Conservation (phyloP, 2,888 invertebrate genomes). For the Cistogaster globosa region DNA sequence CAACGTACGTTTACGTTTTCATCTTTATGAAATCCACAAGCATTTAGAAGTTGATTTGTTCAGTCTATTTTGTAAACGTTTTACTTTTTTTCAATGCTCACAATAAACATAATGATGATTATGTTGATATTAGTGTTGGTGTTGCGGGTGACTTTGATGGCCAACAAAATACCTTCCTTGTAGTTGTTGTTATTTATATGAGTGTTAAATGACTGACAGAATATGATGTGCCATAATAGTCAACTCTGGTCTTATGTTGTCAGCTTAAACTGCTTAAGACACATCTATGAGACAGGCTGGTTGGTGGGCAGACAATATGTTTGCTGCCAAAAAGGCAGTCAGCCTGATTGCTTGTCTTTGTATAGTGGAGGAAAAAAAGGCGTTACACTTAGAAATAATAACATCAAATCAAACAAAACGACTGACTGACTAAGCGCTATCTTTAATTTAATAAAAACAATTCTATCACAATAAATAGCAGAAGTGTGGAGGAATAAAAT, state of each 20-base stretch:
- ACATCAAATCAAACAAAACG: conserved; percentile 11
- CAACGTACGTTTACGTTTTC: conserved; percentile 58
- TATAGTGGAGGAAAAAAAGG: conserved; percentile 7
- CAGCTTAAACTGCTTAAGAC: conserved; percentile 46
- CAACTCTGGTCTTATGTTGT: conserved; percentile 48
- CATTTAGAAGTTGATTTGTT: conserved; percentile 32
- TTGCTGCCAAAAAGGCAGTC: conserved; percentile 4
- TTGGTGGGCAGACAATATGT: conserved; percentile 23
- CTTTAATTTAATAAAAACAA: neutral
- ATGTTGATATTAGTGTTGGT: conserved; percentile 3
- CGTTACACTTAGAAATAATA: conserved; percentile 27
- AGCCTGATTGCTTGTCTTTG: conserved; percentile 2
- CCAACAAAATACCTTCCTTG: conserved; percentile 5
- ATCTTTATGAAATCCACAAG: conserved; percentile 49
- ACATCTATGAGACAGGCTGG: conserved; percentile 43
- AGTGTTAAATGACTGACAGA: conserved; percentile 57
- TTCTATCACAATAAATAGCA: neutral
- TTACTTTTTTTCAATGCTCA: conserved; percentile 38
- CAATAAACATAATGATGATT: conserved; percentile 25
- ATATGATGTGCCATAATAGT: conserved; percentile 51
- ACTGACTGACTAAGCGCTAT: neutral
- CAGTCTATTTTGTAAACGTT: conserved; percentile 49
- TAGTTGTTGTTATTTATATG: conserved; percentile 11
- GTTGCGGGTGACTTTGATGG: conserved; percentile 63
- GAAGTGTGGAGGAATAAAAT: neutral